Base-by-base conservation (phyloP, 2,113 vertebrate genomes). In the Butastur rufipennis region DNA sequence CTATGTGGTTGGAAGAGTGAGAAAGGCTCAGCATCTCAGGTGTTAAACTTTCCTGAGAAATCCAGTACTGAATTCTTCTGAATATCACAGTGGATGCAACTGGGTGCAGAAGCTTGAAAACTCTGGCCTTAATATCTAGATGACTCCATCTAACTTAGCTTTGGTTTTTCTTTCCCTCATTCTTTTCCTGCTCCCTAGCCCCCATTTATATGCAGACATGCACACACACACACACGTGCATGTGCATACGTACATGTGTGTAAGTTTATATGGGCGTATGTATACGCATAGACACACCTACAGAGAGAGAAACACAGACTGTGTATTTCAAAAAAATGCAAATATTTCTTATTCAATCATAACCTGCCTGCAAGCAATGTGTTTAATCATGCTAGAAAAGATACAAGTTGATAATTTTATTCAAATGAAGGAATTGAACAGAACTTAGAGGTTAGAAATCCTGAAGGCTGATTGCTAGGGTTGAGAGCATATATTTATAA, bases 401-500 rank as follows among this genome's bases (percentile, higher is more conserved):
- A 93, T 87, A 43, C 62, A 72, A 82, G 87, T 85, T 91, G 81
- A 91, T 91, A 48, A 88, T 95, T 95, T 95, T 87, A 94, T 95
- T 92, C 89, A 95, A 96, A 94, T 84, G 63, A 87, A 84, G 53
- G 83, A 83, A 90, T 65, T 87, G 88, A 96, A 95, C 67, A 91
- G 61, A 86, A 94, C 29, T 81, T 70, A 75, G 73, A 92, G 65
- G 85, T 79, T 89, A 95, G 80, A 90, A 95, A 92, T 93, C 93
- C 83, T 83, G 34, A 93, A 91, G 72, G 79, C 84, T 92, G 92
- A 92, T 93, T 90, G 74, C 88, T 88, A 68, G 50, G 67, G 65
- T 79, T 95, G 86, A 90, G 79, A 94, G 47, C 74, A 45, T 92
- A 43, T 97, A 97, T 97, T 96, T 97, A 96, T 93, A 96, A 96